These are phyloP conservation scores for Thalassoma bifasciatum DNA, from an alignment of 2,113 vertebrate genomes.

Conservation along the genomic window DNA sequence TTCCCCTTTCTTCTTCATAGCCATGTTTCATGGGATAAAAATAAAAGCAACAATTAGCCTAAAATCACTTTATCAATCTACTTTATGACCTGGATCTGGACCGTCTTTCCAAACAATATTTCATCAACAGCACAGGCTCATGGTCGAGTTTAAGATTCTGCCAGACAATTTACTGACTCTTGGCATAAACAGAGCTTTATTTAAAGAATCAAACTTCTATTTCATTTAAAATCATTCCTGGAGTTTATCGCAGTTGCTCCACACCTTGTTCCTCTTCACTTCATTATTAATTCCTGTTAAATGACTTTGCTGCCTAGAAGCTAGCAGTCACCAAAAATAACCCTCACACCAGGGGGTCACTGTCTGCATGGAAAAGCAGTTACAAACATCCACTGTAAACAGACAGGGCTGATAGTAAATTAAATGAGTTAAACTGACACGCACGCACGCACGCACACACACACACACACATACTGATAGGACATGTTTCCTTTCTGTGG, in stretches of 20 bases:
- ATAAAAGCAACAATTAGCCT: not conserved
- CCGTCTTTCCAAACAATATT: not conserved
- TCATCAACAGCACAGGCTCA: not conserved
- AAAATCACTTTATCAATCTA: slow-evolving; percentile 24
- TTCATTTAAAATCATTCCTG: too few species aligned
- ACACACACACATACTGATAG: slow-evolving; percentile 53
- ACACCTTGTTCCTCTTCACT: slow-evolving; percentile 37
- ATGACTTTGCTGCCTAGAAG: slow-evolving; percentile 17
- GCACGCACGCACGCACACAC: too few species aligned
- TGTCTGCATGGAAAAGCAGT: slow-evolving; percentile 51
- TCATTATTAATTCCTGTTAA: slow-evolving; percentile 46
- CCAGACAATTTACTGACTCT: too few species aligned
- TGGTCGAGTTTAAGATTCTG: too few species aligned
- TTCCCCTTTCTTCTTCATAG: not conserved
- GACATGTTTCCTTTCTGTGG: slow-evolving; percentile 45
- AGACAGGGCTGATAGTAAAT: slow-evolving; percentile 69
- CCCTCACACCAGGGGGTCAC: slow-evolving; percentile 26
- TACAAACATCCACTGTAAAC: slow-evolving; percentile 68
- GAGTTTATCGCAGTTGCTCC: slow-evolving; percentile 6
- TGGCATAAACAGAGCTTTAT: too few species aligned
- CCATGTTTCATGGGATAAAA: slow-evolving; percentile 20
- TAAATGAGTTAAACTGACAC: slow-evolving; percentile 62
- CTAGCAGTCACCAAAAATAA: slow-evolving; percentile 58
- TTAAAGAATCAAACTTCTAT: too few species aligned
- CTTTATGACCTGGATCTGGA: not conserved